Conservation (phyloP, 2,113 vertebrate species). For the Leptocoma aspasia region DNA sequence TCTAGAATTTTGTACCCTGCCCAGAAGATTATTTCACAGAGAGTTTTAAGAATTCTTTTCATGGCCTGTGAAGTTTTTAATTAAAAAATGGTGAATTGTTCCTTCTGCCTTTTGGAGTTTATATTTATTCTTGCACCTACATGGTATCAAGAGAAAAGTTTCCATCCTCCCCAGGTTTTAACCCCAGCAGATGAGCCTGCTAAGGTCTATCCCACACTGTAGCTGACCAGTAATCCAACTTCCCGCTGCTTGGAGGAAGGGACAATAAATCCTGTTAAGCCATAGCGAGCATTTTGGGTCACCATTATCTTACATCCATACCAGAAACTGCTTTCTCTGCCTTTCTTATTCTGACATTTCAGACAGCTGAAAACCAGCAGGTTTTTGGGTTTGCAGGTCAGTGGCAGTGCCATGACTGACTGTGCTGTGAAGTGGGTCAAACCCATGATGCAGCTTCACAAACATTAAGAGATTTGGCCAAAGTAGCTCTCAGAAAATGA, state of each 20-base stretch:
- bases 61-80: background rate
- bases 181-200: background rate
- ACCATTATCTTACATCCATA: fast-evolving
- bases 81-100: background rate
- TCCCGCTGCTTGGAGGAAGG: background rate
- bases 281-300: background rate
- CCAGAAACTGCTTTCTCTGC: background rate
- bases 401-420: background rate
- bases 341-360: background rate
- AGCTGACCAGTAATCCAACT: background rate
- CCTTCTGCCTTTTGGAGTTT: background rate
- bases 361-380: background rate
- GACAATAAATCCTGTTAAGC: background rate
- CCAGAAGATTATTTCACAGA: background rate
- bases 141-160: background rate
- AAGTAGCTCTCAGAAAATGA: background rate
- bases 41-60: background rate
- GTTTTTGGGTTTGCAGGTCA: background rate
- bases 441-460: background rate
- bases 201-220: background rate
- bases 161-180: background rate
- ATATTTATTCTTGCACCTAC: background rate
- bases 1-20: background rate
- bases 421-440: background rate
- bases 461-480: background rate